These are phyloP conservation scores for Rattus norvegicus DNA, from an alignment of 2,113 vertebrate species.

Conservation along the genomic window GRCr8 NC_086026.1:122402001-122402500, in stretches of 20 bases:
- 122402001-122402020: neutral
- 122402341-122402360: neutral
- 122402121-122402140: neutral
- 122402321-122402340: neutral
- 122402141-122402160: neutral
- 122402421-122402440: neutral
- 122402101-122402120: neutral
- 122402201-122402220: neutral
- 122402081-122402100: neutral
- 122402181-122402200: neutral
- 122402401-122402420: neutral
- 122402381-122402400: neutral
- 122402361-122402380: neutral
- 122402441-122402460: neutral
- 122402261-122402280: neutral
- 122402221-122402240: neutral
- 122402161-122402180: neutral
- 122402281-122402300: neutral
- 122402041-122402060: neutral
- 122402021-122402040: neutral
- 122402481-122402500: neutral
- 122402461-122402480: neutral
- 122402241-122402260: neutral
- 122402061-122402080: too few relatives aligned
- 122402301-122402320: neutral